Evolutionary conservation across 2,113 vertebrate genomes (phyloP).

Genomic region (Hystrix cristata): DNA sequence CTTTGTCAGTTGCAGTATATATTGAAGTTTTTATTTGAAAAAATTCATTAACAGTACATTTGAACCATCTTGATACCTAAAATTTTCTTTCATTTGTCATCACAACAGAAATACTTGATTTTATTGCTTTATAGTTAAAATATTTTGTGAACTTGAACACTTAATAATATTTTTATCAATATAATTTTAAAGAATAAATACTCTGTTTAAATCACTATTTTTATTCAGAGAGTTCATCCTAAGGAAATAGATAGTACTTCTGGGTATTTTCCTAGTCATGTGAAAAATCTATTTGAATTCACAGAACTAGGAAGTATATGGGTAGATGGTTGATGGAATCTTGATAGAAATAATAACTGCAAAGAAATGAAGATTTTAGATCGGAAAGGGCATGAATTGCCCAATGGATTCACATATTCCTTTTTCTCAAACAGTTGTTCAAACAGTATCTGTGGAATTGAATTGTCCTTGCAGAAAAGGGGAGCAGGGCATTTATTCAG

Average conservation of each 20-base stretch:
- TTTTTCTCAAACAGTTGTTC: not conserved
- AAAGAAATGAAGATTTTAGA: not conserved
- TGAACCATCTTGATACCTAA: not conserved
- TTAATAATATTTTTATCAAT: not conserved
- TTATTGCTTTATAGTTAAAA: not conserved
- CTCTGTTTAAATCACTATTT: not conserved
- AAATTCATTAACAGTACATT: not conserved
- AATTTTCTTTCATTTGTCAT: not conserved
- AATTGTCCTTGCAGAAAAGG: not conserved
- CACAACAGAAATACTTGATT: not conserved
- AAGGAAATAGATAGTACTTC: not conserved
- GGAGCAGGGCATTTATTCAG: not conserved
- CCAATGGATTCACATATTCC: not conserved
- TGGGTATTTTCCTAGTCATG: too few relatives aligned
- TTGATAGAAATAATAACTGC: not conserved
- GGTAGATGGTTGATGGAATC: not conserved
- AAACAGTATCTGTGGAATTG: not conserved
- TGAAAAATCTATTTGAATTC: not conserved
- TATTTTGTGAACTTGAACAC: not conserved
- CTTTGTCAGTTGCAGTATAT: constrained; percentile 3
- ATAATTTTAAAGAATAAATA: not conserved
- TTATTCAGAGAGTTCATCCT: not conserved
- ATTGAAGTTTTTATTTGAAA: not conserved
- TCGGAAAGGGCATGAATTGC: not conserved
- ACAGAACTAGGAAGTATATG: not conserved